Evolutionary conservation across 2,888 invertebrate genomes (phyloP), one percentile per base, ranked within the genome.

Genomic region (Folsomia candida): DNA sequence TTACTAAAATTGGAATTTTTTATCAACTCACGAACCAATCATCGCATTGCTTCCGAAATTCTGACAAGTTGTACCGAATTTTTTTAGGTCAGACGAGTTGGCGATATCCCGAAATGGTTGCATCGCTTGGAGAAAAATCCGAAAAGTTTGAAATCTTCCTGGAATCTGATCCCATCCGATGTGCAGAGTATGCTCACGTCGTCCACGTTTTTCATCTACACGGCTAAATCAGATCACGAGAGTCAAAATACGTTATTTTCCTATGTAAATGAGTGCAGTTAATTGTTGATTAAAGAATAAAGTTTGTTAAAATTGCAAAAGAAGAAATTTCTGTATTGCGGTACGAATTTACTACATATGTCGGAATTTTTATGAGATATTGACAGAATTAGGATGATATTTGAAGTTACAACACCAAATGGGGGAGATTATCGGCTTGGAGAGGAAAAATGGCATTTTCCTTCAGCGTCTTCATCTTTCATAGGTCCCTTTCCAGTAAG

Each of bases 61-160:
- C n/a, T 47, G 47, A 47, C n/a, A 54, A 3, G 24, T 54, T 54
- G 4, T 18, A 9, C 54, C 24, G n/a, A 9, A 3, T 54, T 59
- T 4, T 24, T 59, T 51, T 54, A 75, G 73, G 73, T 75, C 18
- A 51, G 63, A 27, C 51, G 71, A 63, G 70, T 72, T 24, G 72
- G 69, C 47, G 73, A 76, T 51, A 69, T 65, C 67, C 73, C 68
- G 26, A 76, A 70, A 29, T 73, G 73, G 73, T 57, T 73, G 2
- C 28, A 54, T 9, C 64, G 69, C 6, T 37, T 76, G 51, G 76
- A 73, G 54, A 67, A 26, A n/a, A 65, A 66, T 29, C 65, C 68
- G 18, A 54, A 66, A 62, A 73, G 51, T 58, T 47, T 68, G 67
- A 1, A 61, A 37, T 20, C n/a, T 64, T 26, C 25, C 59, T 59